phyloP scores from a whole-genome alignment of 2,113 vertebrate genomes.

The Hemichromis elongatus region DNA sequence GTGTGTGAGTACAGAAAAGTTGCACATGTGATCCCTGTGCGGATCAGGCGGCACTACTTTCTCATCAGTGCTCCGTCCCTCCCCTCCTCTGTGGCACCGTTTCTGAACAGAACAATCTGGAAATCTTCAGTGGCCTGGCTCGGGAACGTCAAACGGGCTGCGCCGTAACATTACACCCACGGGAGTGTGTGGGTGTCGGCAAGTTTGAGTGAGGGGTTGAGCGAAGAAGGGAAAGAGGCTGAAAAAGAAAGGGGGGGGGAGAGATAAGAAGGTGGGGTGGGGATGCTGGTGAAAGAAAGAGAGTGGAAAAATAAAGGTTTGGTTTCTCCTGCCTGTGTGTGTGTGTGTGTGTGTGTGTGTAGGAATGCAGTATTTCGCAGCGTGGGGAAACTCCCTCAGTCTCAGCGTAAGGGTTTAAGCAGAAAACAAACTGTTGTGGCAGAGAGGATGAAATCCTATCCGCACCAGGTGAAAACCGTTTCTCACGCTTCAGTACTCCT shows the following conservation, averaged over 20 bases:
- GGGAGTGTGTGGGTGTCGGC: conserved; percentile 36
- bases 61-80: not conserved
- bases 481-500: conserved; percentile 15
- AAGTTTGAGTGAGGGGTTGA: not conserved
- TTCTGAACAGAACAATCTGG: conserved; percentile 65
- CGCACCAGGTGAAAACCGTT: conserved; percentile 62
- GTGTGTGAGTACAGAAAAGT: not conserved
- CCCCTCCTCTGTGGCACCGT: conserved; percentile 1
- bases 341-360: not conserved
- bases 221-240: not conserved
- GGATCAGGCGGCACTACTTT: not conserved
- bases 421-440: conserved; percentile 46
- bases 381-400: conserved; percentile 30
- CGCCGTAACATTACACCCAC: conserved; percentile 47
- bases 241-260: not conserved
- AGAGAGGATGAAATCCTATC: conserved; percentile 48
- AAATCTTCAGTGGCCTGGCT: conserved; percentile 38
- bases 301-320: conserved; percentile 23
- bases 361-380: conserved; percentile 29
- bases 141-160: conserved; percentile 59
- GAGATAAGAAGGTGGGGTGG: conserved; percentile 2
- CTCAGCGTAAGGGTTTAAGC: conserved; percentile 41
- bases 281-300: not conserved
- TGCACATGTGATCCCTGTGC: not conserved
- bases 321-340: not conserved